Conservation (phyloP, 2,888 invertebrate species). For the Andrena hattorfiana region DNA sequence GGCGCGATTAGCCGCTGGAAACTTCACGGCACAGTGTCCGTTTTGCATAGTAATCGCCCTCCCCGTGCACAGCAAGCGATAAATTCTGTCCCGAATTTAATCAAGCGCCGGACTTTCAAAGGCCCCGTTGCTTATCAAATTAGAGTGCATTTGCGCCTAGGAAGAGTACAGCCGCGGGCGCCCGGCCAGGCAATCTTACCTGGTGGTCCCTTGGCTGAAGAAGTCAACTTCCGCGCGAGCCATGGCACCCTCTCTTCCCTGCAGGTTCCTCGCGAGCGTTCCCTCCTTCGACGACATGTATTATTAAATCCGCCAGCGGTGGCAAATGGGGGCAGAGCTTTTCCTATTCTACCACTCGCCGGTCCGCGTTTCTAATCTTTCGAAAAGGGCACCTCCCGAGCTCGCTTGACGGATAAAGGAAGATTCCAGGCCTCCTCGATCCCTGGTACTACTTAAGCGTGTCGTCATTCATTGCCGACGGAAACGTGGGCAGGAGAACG, state of each 20-base stretch:
- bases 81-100: slow-evolving; percentile 7
- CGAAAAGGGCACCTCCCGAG: too few relatives aligned
- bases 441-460: too few relatives aligned
- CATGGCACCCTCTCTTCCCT: slow-evolving; percentile 29
- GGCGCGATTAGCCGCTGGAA: not conserved
- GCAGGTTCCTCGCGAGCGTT: not conserved
- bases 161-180: not conserved
- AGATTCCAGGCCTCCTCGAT: too few relatives aligned
- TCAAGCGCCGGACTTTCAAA: not conserved
- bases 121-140: not conserved
- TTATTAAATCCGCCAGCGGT: not conserved
- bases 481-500: too few relatives aligned
- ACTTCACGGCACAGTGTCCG: not conserved
- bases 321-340: not conserved
- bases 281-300: not conserved
- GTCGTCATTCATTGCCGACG: too few relatives aligned
- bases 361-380: too few relatives aligned
- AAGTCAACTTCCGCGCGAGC: slow-evolving; percentile 10
- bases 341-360: not conserved
- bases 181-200: slow-evolving; percentile 28
- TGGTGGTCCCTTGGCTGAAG: slow-evolving; percentile 22
- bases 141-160: not conserved
- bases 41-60: slow-evolving; percentile 1
- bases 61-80: not conserved
- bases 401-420: too few relatives aligned